Conservation (phyloP, 2,888 invertebrate species). For the Frankliniella fusca region DNA sequence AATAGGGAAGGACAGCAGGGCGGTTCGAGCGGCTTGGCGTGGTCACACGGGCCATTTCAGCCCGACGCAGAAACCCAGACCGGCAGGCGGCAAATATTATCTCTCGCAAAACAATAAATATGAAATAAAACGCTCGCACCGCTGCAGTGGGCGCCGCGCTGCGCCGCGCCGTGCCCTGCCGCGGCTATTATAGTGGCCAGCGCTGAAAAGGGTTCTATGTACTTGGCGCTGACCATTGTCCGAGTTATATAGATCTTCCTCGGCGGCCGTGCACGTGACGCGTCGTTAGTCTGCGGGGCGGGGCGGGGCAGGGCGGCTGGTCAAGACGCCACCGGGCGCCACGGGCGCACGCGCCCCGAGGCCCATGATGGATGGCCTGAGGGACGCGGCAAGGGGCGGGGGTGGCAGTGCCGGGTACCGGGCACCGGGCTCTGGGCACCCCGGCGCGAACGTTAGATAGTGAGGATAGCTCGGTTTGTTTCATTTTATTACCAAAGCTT, state of each 20-base stretch:
- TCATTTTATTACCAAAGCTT: too few species aligned
- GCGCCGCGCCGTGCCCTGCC: conserved; percentile 15
- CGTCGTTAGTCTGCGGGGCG: conserved; percentile 12
- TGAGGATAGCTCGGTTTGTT: too few species aligned
- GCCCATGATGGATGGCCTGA: neutral
- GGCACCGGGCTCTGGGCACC: too few species aligned
- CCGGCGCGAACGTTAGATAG: too few species aligned
- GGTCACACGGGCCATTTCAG: too few species aligned
- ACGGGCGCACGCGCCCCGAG: neutral
- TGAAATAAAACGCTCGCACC: too few species aligned
- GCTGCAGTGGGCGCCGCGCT: too few species aligned
- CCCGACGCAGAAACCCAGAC: too few species aligned
- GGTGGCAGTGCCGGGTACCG: conserved; percentile 26
- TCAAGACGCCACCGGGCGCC: conserved; percentile 15
- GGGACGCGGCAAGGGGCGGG: neutral
- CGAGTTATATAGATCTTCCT: conserved; percentile 21
- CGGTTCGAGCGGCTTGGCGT: too few species aligned
- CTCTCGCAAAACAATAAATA: too few species aligned
- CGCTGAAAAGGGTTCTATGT: neutral
- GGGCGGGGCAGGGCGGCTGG: conserved; percentile 30
- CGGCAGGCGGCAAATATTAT: too few species aligned
- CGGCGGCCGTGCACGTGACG: conserved; percentile 1
- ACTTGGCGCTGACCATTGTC: conserved; percentile 12
- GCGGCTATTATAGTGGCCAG: neutral
- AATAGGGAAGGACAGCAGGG: too few species aligned